Percentiles rank a stretch among this genome's conserved stretches.
phyloP scores from a whole-genome alignment of 2,113 vertebrate species.

The Bettongia penicillata region DNA sequence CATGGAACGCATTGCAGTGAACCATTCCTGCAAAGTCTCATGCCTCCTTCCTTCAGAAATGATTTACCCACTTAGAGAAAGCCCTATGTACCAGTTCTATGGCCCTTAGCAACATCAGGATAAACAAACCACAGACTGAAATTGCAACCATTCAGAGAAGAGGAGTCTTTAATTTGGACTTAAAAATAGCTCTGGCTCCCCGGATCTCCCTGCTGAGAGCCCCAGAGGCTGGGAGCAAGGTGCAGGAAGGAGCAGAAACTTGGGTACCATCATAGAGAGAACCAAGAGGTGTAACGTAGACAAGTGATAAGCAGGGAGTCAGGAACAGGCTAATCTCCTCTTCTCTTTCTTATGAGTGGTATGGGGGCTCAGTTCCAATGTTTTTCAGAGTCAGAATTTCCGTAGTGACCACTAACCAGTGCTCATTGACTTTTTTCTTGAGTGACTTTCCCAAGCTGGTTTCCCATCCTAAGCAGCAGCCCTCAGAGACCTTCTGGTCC shows the following conservation, averaged over 20 bases:
- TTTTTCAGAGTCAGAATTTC: not conserved
- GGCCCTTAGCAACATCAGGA: constrained; percentile 52
- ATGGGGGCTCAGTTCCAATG: not conserved
- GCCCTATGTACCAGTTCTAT: fast-evolving
- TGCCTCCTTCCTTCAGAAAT: constrained; percentile 24
- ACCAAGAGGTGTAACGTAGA: not conserved
- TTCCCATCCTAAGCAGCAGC: not conserved
- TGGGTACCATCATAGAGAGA: not conserved
- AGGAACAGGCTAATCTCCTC: not conserved
- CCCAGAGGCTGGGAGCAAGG: constrained; percentile 18
- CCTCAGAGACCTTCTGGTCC: not conserved
- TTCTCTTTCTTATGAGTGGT: not conserved
- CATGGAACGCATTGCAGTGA: not conserved
- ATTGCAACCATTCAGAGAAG: constrained; percentile 31
- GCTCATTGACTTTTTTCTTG: not conserved
- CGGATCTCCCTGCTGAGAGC: not conserved
- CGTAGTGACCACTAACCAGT: not conserved
- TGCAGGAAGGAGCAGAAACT: constrained; percentile 1
- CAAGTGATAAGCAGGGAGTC: not conserved
- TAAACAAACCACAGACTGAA: constrained; percentile 59
- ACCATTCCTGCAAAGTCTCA: constrained; percentile 10
- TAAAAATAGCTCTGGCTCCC: constrained; percentile 54
- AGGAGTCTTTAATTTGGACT: constrained; percentile 64
- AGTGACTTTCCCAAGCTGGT: not conserved
- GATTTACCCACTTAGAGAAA: not conserved